Evolutionary conservation across 2,888 invertebrate genomes (phyloP).

Genomic region (Drosophila atripex): DNA sequence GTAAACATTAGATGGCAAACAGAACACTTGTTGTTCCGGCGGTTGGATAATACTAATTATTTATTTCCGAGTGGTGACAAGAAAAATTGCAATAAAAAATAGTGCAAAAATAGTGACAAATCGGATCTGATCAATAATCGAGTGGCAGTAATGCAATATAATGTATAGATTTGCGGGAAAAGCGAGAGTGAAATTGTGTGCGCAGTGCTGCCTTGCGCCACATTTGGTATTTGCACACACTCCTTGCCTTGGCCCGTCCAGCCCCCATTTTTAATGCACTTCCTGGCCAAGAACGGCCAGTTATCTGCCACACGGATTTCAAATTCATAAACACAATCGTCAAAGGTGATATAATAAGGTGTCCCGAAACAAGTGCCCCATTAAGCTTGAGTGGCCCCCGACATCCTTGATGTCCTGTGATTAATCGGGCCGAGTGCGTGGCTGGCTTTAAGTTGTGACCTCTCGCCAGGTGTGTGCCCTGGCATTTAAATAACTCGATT

Average conservation of each 20-base stretch:
- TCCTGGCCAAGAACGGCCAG: background rate
- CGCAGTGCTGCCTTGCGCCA: conserved; percentile 34
- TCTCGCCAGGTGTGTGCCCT: conserved; percentile 8
- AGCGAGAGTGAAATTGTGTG: conserved; percentile 27
- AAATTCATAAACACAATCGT: background rate
- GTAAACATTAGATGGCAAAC: conserved; percentile 1
- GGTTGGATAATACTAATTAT: background rate
- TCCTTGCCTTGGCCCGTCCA: conserved; percentile 16
- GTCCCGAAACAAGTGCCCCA: background rate
- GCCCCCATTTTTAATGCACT: conserved; percentile 10
- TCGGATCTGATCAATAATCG: conserved; percentile 1
- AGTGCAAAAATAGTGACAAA: background rate
- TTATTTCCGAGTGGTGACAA: background rate
- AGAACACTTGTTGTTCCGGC: conserved; percentile 30
- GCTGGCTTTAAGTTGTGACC: conserved; percentile 3
- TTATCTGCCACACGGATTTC: background rate
- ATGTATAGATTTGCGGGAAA: conserved; percentile 9
- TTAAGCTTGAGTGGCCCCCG: background rate
- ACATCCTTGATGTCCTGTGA: conserved; percentile 9
- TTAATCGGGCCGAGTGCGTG: conserved; percentile 7
- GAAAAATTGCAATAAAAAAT: background rate
- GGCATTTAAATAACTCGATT: conserved; percentile 12
- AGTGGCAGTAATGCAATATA: background rate
- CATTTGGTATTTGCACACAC: conserved; percentile 10
- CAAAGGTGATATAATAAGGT: conserved; percentile 1